Percentiles rank a stretch among this genome's conserved stretches.
These are phyloP conservation scores for Drosophila picticornis DNA, from an alignment of 2,888 invertebrate species.

Conservation along the genomic window DNA sequence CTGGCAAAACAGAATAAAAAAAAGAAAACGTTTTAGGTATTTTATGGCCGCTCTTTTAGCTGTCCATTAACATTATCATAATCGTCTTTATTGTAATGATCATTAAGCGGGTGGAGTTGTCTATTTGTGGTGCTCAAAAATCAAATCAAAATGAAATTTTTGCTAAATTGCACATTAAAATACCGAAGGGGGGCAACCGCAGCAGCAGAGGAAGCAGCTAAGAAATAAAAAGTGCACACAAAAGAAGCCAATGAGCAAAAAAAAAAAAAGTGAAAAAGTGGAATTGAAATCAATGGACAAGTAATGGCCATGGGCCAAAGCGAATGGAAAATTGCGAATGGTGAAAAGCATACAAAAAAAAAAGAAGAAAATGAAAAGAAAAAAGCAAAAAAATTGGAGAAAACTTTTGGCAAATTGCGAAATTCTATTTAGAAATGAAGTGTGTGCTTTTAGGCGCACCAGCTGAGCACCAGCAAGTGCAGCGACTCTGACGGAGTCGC, in stretches of 20 bases:
- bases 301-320: conserved; percentile 48
- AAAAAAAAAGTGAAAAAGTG: conserved; percentile 17
- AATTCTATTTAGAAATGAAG: conserved; percentile 78
- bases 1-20: background rate
- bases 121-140: conserved; percentile 44
- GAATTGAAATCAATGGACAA: conserved; percentile 75
- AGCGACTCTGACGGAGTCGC: conserved; percentile 47
- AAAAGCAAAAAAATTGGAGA: conserved; percentile 30
- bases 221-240: conserved; percentile 33
- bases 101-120: conserved; percentile 11
- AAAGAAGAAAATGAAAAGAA: conserved; percentile 19
- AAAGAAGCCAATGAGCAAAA: conserved; percentile 52
- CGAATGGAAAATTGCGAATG: conserved; percentile 14
- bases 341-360: conserved; percentile 20
- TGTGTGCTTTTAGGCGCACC: conserved; percentile 72
- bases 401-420: conserved; percentile 62
- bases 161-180: conserved; percentile 72
- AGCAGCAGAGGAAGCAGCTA: conserved; percentile 4
- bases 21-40: background rate
- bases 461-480: conserved; percentile 56
- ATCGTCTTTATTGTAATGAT: conserved; percentile 9
- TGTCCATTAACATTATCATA: conserved; percentile 13
- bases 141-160: conserved; percentile 62
- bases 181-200: conserved; percentile 20
- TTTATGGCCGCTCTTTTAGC: background rate